phyloP scores from a whole-genome alignment of 2,888 invertebrate species.

The Harpalus rufipes region DNA sequence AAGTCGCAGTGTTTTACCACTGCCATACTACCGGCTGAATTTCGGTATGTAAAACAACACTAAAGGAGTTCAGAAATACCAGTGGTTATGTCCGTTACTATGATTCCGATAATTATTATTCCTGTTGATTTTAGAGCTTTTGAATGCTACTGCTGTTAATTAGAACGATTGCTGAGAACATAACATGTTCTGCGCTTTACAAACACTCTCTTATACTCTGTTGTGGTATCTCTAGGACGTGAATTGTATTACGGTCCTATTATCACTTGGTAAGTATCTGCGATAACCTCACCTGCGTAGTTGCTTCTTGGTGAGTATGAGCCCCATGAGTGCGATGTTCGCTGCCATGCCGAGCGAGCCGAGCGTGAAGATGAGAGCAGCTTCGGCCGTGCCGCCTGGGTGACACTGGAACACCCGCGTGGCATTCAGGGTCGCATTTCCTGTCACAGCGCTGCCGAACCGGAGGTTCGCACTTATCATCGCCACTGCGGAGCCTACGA shows the following conservation, averaged over 20 bases:
- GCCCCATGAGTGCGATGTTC: slow-evolving; percentile 88
- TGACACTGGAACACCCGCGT: slow-evolving; percentile 87
- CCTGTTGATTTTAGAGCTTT: no score
- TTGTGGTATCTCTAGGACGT: no score
- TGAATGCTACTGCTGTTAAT: no score
- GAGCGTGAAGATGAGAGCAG: slow-evolving; percentile 87
- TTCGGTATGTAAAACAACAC: no score
- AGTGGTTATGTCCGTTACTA: no score
- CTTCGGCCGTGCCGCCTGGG: slow-evolving; percentile 89
- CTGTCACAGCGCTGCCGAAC: slow-evolving; percentile 83
- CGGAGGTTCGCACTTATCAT: slow-evolving; percentile 90
- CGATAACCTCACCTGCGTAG: slow-evolving; percentile 82
- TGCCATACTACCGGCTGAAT: no score
- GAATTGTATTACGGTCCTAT: neutral
- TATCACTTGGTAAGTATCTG: neutral
- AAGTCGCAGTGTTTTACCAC: no score
- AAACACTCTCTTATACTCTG: no score
- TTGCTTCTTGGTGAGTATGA: slow-evolving; percentile 89
- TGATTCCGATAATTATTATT: no score
- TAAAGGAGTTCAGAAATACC: no score
- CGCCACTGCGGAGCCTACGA: slow-evolving; percentile 84
- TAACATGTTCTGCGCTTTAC: no score
- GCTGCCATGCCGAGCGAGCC: slow-evolving; percentile 90
- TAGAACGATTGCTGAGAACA: no score
- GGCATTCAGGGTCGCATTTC: slow-evolving; percentile 83